Conservation (phyloP, 2,888 invertebrate genomes). For the Chrysina gloriosa region DNA sequence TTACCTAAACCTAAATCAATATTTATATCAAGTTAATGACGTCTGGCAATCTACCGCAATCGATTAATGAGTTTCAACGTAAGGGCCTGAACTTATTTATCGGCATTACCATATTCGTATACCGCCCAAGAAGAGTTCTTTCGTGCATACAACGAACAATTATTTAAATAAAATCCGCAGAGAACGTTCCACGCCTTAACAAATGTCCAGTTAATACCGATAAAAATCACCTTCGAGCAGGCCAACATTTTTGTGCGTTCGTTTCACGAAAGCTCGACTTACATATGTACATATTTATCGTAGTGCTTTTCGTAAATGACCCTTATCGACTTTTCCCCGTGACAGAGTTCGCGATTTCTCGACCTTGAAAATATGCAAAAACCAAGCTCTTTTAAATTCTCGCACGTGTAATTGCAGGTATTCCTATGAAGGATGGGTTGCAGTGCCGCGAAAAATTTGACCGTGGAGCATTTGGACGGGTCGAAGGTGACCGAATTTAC, state of each 20-base stretch:
- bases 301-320: too few relatives aligned
- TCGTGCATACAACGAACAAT: not conserved
- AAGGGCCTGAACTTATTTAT: not conserved
- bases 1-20: conserved; percentile 13
- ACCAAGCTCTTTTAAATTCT: not conserved
- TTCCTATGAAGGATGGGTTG: conserved; percentile 57
- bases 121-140: not conserved
- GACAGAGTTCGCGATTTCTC: not conserved
- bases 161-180: too few relatives aligned
- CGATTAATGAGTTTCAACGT: conserved; percentile 1
- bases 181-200: too few relatives aligned
- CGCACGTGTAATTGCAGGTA: not conserved
- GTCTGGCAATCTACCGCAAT: not conserved
- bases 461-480: conserved; percentile 58
- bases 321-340: not conserved
- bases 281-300: not conserved
- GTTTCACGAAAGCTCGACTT: not conserved
- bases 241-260: not conserved
- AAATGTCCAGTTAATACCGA: too few relatives aligned
- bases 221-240: too few relatives aligned
- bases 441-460: conserved; percentile 61
- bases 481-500: conserved; percentile 48
- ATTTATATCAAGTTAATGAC: conserved; percentile 20
- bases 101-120: not conserved
- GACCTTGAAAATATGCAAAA: conserved; percentile 19